Conservation (phyloP, 2,797 vertebrate genomes). For the Alectoris magna region DNA sequence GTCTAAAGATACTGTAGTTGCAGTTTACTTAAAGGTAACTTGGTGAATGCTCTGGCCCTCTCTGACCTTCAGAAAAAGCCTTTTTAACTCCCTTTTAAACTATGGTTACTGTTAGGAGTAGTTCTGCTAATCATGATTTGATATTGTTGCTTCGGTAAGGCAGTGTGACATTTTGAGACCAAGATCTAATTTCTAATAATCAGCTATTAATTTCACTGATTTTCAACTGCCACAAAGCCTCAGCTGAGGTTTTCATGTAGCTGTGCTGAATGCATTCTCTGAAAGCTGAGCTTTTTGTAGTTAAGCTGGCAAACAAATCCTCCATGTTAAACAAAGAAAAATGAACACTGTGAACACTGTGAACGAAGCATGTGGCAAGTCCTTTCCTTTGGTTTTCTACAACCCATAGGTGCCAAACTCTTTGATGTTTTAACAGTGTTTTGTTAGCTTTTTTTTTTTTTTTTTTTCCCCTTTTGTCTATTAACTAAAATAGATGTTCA, state of each 20-base stretch:
- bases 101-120: neutral
- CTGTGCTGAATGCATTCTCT: neutral
- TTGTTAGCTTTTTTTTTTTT: neutral
- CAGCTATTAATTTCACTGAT: neutral
- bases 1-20: neutral
- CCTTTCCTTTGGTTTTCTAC: neutral
- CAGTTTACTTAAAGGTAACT: conserved; percentile 25
- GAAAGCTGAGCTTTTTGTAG: neutral
- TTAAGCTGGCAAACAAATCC: neutral
- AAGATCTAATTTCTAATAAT: neutral
- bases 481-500: neutral
- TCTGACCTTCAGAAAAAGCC: conserved; percentile 6
- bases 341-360: neutral
- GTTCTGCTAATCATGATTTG: neutral
- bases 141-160: neutral
- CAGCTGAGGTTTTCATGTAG: neutral
- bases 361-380: neutral
- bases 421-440: neutral
- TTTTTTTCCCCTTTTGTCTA: neutral
- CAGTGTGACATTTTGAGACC: neutral
- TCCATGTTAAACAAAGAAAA: neutral
- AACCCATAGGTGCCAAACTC: neutral
- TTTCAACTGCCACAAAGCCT: neutral
- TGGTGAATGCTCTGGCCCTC: neutral
- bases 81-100: neutral